Evolutionary conservation across 1,140 invertebrate species (phyloP), one percentile per base, ranked within the genome.

Genomic region (Habropoda laboriosa): DNA sequence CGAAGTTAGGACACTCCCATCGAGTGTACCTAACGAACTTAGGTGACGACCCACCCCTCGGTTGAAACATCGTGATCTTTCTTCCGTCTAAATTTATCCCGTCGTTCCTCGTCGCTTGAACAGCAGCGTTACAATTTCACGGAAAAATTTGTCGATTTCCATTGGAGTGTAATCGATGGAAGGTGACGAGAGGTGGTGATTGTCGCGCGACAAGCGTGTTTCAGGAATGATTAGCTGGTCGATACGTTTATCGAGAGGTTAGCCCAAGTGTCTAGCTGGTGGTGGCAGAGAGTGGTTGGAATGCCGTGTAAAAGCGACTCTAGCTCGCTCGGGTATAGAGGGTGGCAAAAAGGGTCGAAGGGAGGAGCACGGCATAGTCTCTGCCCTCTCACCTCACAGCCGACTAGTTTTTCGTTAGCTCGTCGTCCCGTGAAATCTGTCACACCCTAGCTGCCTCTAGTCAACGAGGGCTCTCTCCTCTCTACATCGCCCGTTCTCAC

Each of bases 371-470:
- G 63, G 67, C 60, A 64, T 75, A 79, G 83, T 82, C 76, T 85
- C 80, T 82, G 83, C 85, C 83, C 86, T 90, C 86, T 89, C 87
- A 83, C 87, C 88, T 90, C 89, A 90, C 90, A 90, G 87, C 89
- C 88, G 89, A 90, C 88, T 91, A 90, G 89, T 91, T 91, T 91
- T 91, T 91, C 89, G 90, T 91, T 91, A 91, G 90, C 88, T 91
- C 89, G 87, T 82, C 86, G 88, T 91, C 89, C 90, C 90, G 89
- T 91, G 88, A 91, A 91, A 91, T 91, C 89, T 81, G 89, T 89
- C 89, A 90, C 88, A 89, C 82, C 79, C 83, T 81, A 78, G 61
- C 84, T 64, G 64, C 73, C 74, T 85, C 80, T 72, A 78, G 78
- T 82, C 57, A 63, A 53, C 70, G 57, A 63, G 57, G 45, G 12